phyloP scores from a whole-genome alignment of 1,140 invertebrate genomes.

The Philopotamus ludificatus region DNA sequence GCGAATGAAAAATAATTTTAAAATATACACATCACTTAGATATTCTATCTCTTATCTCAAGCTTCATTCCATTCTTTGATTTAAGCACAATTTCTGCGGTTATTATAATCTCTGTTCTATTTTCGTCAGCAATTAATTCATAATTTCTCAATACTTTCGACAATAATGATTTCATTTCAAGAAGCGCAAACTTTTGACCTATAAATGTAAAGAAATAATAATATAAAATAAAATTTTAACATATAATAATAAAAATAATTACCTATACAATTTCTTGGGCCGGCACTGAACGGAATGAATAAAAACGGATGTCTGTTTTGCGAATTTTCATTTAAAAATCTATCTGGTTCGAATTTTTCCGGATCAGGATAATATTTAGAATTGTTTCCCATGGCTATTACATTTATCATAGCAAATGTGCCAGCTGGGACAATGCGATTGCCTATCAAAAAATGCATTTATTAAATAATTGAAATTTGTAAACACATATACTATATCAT shows the following conservation, averaged over 20 bases:
- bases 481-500: neutral
- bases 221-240: too few relatives aligned
- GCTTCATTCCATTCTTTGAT: constrained; percentile 19
- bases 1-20: too few relatives aligned
- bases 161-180: constrained; percentile 50
- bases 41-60: constrained; percentile 14
- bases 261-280: constrained; percentile 74
- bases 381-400: constrained; percentile 64
- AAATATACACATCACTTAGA: too few relatives aligned
- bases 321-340: constrained; percentile 66
- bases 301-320: constrained; percentile 62
- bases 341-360: constrained; percentile 72
- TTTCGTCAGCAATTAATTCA: constrained; percentile 45
- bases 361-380: constrained; percentile 68
- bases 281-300: constrained; percentile 75
- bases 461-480: neutral
- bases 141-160: constrained; percentile 48
- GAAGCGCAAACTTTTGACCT: constrained; percentile 55
- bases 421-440: neutral
- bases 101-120: neutral
- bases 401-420: neutral
- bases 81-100: constrained; percentile 18
- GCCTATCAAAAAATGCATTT: neutral
- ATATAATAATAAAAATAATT: constrained; percentile 22
- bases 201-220: neutral